phyloP scores from a whole-genome alignment of 2,113 vertebrate genomes.

The Cavia aperea region DNA sequence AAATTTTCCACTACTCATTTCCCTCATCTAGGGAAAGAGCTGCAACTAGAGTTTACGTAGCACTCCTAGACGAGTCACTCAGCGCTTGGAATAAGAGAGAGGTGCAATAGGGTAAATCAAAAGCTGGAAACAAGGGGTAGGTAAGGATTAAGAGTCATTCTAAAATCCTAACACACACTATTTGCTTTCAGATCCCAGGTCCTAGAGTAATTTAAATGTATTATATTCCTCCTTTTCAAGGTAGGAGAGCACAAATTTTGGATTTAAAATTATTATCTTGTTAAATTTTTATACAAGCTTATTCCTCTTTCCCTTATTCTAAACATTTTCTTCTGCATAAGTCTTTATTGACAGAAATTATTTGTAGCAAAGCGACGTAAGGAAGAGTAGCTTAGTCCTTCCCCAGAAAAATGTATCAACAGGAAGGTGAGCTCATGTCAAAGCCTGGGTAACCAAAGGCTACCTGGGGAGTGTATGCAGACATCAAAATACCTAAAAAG shows the following conservation, averaged over 20 bases:
- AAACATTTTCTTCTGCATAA: slow-evolving; percentile 16
- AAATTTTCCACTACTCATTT: background rate
- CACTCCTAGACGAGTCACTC: background rate
- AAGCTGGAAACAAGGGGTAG: background rate
- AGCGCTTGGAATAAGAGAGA: background rate
- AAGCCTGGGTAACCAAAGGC: background rate
- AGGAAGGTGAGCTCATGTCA: background rate
- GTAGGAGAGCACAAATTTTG: background rate
- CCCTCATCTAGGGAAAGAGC: background rate
- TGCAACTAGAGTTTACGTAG: background rate
- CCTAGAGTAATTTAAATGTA: background rate
- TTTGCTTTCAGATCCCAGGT: background rate
- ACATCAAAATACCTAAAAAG: background rate
- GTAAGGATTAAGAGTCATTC: background rate
- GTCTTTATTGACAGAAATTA: background rate
- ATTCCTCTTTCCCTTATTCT: background rate
- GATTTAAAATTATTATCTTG: background rate
- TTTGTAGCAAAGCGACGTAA: background rate
- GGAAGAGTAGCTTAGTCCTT: background rate
- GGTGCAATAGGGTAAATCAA: background rate
- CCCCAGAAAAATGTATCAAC: background rate
- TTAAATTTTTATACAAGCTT: slow-evolving; percentile 7
- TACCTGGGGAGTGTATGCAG: background rate
- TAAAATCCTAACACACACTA: background rate
- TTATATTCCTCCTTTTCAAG: background rate